Base-by-base conservation (phyloP, 2,888 invertebrate species). In the Meteorus colon region DNA sequence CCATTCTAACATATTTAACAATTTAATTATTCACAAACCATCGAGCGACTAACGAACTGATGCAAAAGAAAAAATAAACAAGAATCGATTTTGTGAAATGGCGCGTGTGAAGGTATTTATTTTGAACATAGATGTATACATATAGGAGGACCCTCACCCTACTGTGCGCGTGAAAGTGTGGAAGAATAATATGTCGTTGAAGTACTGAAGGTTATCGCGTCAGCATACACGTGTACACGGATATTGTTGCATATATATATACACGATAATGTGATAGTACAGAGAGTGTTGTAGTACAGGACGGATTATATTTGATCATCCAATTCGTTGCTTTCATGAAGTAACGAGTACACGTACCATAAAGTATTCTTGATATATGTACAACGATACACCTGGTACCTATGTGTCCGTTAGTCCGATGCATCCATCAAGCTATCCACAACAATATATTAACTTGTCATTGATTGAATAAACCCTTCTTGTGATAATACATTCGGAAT, bases 51-150 rank as follows among this genome's bases (percentile, higher is more conserved):
- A 71, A 71, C 71, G 71, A 71, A 60, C 45, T 62, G 55, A 41
- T 14, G 29, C 71, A 29, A 27, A 55, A 1, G 19, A 55, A 48
- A 6, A 16, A 48, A 48, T 4, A 48, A 48, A 48, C n/a, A n/a
- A 70, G 60, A 71, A 71, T 71, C 71, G 41, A 71, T 71, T 41
- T 41, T 60, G 41, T 60, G 45, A 6, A 60, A 19, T 71, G 60
- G 19, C 6, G 19, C 55, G 24, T 55, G 19, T 10, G 6, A n/a
- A 41, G 41, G 41, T 41, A 41, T 41, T 41, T 12, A 41, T 41
- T 41, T 12, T 41, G 8, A 12, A 12, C 12, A 41, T 8, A 34
- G 34, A 34, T 34, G 8, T 34, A 41, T 41, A 6, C 12, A 41
- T 41, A 41, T 41, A 12, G 12, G 8, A 12, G 12, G 41, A 12